Conservation (phyloP, 2,888 invertebrate species). For the Meteorus cinctellus region DNA sequence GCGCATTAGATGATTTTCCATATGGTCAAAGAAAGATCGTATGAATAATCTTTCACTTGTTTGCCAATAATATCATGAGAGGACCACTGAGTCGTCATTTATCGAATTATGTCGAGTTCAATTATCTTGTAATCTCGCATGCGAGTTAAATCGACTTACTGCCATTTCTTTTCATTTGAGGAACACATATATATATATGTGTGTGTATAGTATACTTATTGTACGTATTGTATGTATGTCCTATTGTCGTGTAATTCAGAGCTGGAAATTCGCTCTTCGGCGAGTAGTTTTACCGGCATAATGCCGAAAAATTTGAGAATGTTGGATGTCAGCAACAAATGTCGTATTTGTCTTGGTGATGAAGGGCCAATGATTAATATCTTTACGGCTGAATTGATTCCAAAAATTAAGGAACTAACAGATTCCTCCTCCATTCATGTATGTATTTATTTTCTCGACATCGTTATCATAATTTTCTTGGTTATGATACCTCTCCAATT, state of each 20-base stretch:
- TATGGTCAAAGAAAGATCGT: no score
- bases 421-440: conserved; percentile 65
- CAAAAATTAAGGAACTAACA: conserved; percentile 62
- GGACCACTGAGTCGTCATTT: no score
- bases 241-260: background rate
- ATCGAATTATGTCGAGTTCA: no score
- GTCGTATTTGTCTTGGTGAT: conserved; percentile 66
- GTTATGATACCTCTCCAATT: conserved; percentile 37
- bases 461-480: conserved; percentile 31
- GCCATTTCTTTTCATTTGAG: no score
- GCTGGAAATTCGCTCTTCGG: background rate
- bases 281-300: conserved; percentile 45
- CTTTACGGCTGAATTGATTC: conserved; percentile 57
- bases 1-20: no score
- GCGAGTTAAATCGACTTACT: no score
- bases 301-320: conserved; percentile 65
- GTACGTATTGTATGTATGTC: background rate
- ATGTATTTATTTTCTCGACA: conserved; percentile 33
- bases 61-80: no score
- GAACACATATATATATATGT: no score
- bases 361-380: conserved; percentile 63
- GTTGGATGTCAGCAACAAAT: conserved; percentile 58
- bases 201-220: no score
- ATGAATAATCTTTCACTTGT: no score
- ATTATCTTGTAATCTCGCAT: no score